Percentiles rank a stretch among this genome's conserved stretches.
Evolutionary conservation across 1,140 invertebrate species (phyloP).

Genomic region (Ceratina japonica): DNA sequence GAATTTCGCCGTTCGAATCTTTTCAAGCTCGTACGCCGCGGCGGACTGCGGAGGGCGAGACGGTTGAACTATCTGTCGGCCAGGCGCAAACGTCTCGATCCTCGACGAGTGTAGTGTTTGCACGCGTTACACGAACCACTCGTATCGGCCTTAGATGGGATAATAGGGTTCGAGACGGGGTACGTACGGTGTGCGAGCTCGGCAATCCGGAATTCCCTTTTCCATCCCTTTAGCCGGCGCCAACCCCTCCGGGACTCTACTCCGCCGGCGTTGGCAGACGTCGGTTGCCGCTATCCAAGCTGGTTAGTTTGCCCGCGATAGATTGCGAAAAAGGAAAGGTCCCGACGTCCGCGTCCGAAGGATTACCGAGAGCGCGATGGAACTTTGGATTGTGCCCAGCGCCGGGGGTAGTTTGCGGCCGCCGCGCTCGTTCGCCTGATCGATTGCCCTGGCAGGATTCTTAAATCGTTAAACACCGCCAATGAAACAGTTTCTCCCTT

Average conservation of each 20-base stretch:
- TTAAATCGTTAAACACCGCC: no score
- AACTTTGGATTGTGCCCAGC: slow-evolving; percentile 11
- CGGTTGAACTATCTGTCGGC: background rate
- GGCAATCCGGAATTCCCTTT: slow-evolving; percentile 54
- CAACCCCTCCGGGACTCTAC: slow-evolving; percentile 47
- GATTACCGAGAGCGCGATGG: slow-evolving; percentile 17
- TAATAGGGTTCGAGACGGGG: slow-evolving; percentile 47
- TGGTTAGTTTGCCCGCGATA: slow-evolving; percentile 47
- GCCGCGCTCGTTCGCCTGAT: background rate
- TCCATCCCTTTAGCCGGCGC: slow-evolving; percentile 45
- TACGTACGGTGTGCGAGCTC: slow-evolving; percentile 8
- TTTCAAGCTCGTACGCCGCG: background rate
- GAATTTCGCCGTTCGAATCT: no score
- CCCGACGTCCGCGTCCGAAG: slow-evolving; percentile 14
- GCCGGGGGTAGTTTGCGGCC: slow-evolving; percentile 13
- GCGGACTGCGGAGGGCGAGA: background rate
- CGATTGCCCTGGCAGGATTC: no score
- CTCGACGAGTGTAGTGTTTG: slow-evolving; percentile 39
- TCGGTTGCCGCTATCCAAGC: slow-evolving; percentile 15
- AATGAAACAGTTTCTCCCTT: no score
- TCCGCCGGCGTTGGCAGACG: background rate
- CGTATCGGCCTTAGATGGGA: slow-evolving; percentile 47
- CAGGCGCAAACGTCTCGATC: background rate
- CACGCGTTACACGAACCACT: slow-evolving; percentile 18
- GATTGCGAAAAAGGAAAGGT: slow-evolving; percentile 43